Conservation (phyloP, 2,888 invertebrate species). For the Drosophila kanekoi region DNA sequence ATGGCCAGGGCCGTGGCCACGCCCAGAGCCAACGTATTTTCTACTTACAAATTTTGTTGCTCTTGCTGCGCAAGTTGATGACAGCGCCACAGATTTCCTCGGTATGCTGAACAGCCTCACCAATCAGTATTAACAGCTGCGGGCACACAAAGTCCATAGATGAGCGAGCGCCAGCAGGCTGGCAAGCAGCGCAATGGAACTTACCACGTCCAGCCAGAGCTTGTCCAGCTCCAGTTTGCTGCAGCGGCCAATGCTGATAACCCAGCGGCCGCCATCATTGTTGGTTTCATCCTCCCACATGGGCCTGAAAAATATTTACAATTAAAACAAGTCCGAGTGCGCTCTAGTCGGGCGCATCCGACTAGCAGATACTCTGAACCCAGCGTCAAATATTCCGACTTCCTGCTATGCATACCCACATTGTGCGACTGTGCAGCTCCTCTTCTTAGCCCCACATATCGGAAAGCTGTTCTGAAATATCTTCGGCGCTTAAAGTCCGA, state of each 20-base stretch:
- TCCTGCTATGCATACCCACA: too few relatives aligned
- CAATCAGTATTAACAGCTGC: conserved; percentile 93
- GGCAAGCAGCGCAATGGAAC: conserved; percentile 3
- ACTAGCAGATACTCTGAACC: too few relatives aligned
- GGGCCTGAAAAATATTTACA: conserved; percentile 85
- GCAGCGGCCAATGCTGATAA: conserved; percentile 89
- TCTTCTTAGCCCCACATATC: too few relatives aligned
- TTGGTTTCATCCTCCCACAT: conserved; percentile 96
- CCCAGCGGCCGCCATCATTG: conserved; percentile 94
- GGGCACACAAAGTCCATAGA: neutral
- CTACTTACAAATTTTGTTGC: conserved; percentile 90
- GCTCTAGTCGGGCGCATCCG: too few relatives aligned
- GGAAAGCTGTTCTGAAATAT: too few relatives aligned
- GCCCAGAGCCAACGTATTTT: neutral
- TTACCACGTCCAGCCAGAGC: conserved; percentile 92
- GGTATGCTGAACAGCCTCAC: conserved; percentile 96
- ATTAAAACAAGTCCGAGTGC: neutral
- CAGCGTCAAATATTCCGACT: too few relatives aligned
- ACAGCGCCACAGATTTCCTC: conserved; percentile 98
- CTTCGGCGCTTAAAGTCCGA: too few relatives aligned
- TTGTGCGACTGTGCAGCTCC: too few relatives aligned
- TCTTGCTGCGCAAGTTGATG: conserved; percentile 95
- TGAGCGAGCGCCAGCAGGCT: neutral
- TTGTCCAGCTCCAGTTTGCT: conserved; percentile 90
- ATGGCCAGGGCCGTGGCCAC: too few relatives aligned